These are phyloP conservation scores for Syngnathus scovelli DNA, from an alignment of 2,113 vertebrate genomes.

Conservation along the genomic window DNA sequence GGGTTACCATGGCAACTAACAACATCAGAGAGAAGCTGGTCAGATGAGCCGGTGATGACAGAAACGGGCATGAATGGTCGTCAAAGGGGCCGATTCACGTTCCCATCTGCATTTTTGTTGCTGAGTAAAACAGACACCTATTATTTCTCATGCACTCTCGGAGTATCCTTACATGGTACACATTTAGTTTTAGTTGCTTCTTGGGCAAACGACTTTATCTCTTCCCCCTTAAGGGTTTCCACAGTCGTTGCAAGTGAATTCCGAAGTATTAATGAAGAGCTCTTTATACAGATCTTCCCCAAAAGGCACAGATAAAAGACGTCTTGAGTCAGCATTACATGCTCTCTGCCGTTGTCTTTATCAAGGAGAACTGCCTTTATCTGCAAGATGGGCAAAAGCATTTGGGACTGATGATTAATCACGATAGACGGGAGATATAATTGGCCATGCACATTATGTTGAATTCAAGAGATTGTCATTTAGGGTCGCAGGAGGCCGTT, in stretches of 20 bases:
- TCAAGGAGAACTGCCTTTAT: slow-evolving; percentile 40
- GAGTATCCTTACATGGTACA: background rate
- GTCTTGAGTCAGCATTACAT: slow-evolving; percentile 49
- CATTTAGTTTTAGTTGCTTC: background rate
- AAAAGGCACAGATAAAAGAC: slow-evolving; percentile 53
- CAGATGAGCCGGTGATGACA: slow-evolving; percentile 62
- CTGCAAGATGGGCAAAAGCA: slow-evolving; percentile 16
- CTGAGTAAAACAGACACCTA: background rate
- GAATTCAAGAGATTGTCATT: background rate
- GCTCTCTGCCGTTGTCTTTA: slow-evolving; percentile 23
- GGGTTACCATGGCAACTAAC: slow-evolving; percentile 77
- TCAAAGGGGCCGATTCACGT: background rate
- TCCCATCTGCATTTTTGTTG: background rate
- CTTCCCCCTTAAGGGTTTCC: slow-evolving; percentile 4
- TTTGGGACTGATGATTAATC: background rate
- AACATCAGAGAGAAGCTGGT: slow-evolving; percentile 67
- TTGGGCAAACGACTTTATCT: slow-evolving; percentile 13
- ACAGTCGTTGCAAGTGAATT: slow-evolving; percentile 32
- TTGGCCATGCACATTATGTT: background rate
- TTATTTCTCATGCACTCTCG: background rate
- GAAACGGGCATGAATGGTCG: slow-evolving; percentile 55
- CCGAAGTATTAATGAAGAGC: slow-evolving; percentile 32
- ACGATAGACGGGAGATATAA: background rate
- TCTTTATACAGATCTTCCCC: slow-evolving; percentile 39
- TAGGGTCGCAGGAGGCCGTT: background rate